Base-by-base conservation (phyloP, 2,888 invertebrate genomes). In the Agrochola lota region DNA sequence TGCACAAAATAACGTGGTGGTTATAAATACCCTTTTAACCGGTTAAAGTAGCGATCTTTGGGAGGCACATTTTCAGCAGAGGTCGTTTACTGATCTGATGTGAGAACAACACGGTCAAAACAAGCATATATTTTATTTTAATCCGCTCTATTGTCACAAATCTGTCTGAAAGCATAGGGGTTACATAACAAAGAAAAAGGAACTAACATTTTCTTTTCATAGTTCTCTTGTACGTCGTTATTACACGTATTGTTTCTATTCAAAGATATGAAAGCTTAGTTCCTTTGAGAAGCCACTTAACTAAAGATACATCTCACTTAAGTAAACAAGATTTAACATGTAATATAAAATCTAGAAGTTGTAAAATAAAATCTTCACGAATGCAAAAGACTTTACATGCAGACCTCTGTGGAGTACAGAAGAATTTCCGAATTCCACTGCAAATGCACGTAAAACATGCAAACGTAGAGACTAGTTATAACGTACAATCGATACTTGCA, bases 1-100 rank as follows among this genome's bases (percentile, higher is more conserved):
- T 96, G 88, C 43, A 86, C 64, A 87, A 46, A 85, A 76, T 35
- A 83, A 83, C 7, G 68, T 26, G 15, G 20, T 23, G 11, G 12
- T 77, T 77, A 60, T 26, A 23, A 76, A 68, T 6, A 52, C 15
- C 49, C 20, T 52, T 30, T 43, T n/a, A 35, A 43, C 26, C 12
- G 2, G 0, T 15, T 43, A 26, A 30, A 35, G 0, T 23, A 35
- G n/a, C 15, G 23, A 15, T 35, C 59, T 6, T 35, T 43, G 3
- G 8, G 15, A 23, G n/a, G 23, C 7, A 30, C n/a, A n/a, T 43
- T 55, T 40, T 78, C n/a, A 55, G 26, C 23, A 59, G 20, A 55
- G 8, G 17, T 57, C 23, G 8, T 78, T 30, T 17, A 17, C 17
- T n/a, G 8, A 35, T 60, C 15, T 60, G n/a, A 35, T 60, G 11